Conservation (phyloP, 2,113 vertebrate genomes). For the Lamprologus tigripictilis region DNA sequence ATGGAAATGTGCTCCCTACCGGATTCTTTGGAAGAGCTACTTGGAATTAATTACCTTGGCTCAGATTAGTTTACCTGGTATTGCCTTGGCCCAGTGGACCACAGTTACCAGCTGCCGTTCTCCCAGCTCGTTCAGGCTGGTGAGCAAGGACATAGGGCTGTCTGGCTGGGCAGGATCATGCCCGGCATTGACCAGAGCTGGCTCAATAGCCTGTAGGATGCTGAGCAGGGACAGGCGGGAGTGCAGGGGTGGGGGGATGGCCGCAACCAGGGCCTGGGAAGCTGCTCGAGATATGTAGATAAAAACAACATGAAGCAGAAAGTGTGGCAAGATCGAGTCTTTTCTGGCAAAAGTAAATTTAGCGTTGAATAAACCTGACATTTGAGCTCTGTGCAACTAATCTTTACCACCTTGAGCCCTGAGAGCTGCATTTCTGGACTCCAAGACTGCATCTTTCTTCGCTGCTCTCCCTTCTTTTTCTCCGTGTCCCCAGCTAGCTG, state of each 20-base stretch:
- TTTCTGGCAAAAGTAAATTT: background rate
- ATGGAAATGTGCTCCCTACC: background rate
- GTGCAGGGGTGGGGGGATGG: conserved; percentile 73
- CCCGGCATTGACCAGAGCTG: conserved; percentile 84
- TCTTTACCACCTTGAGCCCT: conserved; percentile 20
- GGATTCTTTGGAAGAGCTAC: background rate
- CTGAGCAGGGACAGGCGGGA: conserved; percentile 71
- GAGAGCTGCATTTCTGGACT: background rate
- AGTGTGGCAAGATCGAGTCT: background rate
- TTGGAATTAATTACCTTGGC: background rate
- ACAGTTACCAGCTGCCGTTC: conserved; percentile 90
- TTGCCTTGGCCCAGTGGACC: conserved; percentile 93
- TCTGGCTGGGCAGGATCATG: conserved; percentile 87
- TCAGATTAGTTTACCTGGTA: conserved; percentile 79
- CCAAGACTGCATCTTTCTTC: background rate
- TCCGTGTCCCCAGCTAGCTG: background rate
- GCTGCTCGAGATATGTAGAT: background rate
- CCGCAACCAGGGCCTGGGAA: conserved; percentile 58
- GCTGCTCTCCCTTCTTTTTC: conserved; percentile 13
- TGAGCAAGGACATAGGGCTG: conserved; percentile 81
- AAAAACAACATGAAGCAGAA: background rate
- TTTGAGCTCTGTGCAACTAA: background rate
- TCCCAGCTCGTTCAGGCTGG: conserved; percentile 90
- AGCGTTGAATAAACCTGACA: background rate
- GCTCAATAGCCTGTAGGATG: conserved; percentile 87